A percentile compares a stretch with the other conserved stretches of the same genome.
phyloP scores from a whole-genome alignment of 2,113 vertebrate species.

The Actenoides hombroni region DNA sequence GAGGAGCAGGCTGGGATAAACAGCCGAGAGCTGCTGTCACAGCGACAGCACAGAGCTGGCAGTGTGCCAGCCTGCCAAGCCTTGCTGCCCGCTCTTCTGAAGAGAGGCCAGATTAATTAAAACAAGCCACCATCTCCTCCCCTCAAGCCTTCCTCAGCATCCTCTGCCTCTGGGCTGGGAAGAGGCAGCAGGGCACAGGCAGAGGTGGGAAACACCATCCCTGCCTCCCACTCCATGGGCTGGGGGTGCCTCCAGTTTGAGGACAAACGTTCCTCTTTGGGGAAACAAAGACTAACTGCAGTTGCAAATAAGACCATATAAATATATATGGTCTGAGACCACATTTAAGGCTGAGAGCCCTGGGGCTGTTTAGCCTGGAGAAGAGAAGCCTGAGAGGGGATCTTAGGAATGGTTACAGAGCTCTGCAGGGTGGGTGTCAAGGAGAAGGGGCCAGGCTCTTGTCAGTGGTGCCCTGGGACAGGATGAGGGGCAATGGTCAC shows the following conservation, averaged over 20 bases:
- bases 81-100: background rate
- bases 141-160: background rate
- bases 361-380: no score
- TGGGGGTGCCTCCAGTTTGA: background rate
- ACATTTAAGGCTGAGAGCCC: no score
- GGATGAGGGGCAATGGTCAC: no score
- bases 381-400: no score
- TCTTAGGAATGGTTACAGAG: no score
- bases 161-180: background rate
- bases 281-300: background rate
- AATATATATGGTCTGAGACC: background rate
- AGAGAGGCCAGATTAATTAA: slow-evolving; percentile 44
- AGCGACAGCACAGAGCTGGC: background rate
- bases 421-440: no score
- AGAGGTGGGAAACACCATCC: background rate
- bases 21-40: slow-evolving; percentile 8
- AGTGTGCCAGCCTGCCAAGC: background rate
- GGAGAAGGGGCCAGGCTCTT: no score
- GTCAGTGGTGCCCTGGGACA: no score
- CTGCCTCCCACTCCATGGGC: background rate
- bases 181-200: accelerated
- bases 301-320: background rate
- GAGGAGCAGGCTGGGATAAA: background rate
- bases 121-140: background rate
- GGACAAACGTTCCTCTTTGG: background rate